Evolutionary conservation across 1,140 invertebrate genomes (phyloP).

Genomic region (Drosophila varians): DNA sequence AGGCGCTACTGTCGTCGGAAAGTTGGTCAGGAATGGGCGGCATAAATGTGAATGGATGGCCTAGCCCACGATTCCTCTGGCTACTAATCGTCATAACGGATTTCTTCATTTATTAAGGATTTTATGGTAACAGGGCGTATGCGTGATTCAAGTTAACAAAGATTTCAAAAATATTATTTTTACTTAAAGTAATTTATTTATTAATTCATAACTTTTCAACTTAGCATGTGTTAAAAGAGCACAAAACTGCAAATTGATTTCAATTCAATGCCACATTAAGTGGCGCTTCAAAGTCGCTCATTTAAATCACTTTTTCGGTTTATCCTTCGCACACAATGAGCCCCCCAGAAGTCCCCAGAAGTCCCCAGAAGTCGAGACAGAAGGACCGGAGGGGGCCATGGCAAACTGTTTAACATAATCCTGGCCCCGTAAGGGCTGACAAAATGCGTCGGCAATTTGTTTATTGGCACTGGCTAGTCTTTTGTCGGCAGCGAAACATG

Average conservation of each 20-base stretch:
- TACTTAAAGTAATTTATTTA: no score
- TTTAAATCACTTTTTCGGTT: slow-evolving; percentile 69
- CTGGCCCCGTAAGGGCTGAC: slow-evolving; percentile 64
- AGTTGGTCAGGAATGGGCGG: slow-evolving; percentile 19
- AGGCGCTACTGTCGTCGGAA: slow-evolving; percentile 60
- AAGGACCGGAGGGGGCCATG: slow-evolving; percentile 25
- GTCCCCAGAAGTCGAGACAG: slow-evolving; percentile 18
- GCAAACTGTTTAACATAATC: slow-evolving; percentile 75
- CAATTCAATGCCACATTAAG: slow-evolving; percentile 73
- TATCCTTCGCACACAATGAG: slow-evolving; percentile 22
- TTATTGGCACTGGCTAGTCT: slow-evolving; percentile 70
- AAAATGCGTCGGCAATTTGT: slow-evolving; percentile 82
- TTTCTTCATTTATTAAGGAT: not conserved
- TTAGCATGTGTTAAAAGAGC: not conserved
- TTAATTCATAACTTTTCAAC: not conserved
- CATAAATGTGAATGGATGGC: slow-evolving; percentile 43
- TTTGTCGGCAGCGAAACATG: slow-evolving; percentile 76
- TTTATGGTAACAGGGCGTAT: slow-evolving; percentile 23
- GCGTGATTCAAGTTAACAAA: slow-evolving; percentile 16
- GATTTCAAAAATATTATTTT: no score
- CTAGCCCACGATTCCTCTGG: slow-evolving; percentile 26
- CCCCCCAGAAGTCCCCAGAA: slow-evolving; percentile 17
- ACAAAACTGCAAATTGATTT: slow-evolving; percentile 42
- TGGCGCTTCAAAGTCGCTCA: slow-evolving; percentile 70
- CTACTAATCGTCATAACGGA: not conserved